Conservation (phyloP, 2,888 invertebrate genomes). For the Metallyticus violacea region DNA sequence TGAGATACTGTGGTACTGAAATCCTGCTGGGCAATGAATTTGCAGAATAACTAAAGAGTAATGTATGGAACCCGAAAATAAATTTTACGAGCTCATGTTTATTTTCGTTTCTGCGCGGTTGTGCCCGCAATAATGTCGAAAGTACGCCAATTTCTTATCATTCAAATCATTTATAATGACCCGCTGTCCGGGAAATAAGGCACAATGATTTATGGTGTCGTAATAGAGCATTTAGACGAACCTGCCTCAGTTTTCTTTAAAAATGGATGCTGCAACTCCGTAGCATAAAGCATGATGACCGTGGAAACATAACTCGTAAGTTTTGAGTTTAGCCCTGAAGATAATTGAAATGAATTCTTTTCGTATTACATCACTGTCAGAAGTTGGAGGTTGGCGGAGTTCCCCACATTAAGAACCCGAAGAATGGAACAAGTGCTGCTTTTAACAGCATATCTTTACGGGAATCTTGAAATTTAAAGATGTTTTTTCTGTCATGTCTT, state of each 20-base stretch:
- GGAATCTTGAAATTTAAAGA: neutral
- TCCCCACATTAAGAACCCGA: neutral
- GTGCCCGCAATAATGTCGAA: neutral
- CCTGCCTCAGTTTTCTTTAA: neutral
- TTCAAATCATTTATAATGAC: neutral
- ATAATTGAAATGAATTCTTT: neutral
- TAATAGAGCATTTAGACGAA: neutral
- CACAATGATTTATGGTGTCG: neutral
- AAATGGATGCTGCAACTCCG: neutral
- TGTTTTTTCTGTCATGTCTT: neutral
- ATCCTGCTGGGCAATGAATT: too few species aligned
- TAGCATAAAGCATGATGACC: neutral
- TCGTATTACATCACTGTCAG: neutral
- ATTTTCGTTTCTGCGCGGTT: neutral
- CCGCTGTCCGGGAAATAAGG: neutral
- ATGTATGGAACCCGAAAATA: neutral
- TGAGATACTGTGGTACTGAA: too few species aligned
- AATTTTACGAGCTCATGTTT: too few species aligned
- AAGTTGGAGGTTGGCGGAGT: neutral
- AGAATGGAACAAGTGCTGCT: neutral
- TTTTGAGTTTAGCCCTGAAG: neutral
- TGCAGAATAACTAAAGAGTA: neutral
- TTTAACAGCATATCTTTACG: neutral
- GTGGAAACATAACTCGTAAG: neutral
- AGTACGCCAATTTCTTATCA: neutral